Conservation (phyloP, 2,888 invertebrate genomes). For the Pardosa pseudoannulata region DNA sequence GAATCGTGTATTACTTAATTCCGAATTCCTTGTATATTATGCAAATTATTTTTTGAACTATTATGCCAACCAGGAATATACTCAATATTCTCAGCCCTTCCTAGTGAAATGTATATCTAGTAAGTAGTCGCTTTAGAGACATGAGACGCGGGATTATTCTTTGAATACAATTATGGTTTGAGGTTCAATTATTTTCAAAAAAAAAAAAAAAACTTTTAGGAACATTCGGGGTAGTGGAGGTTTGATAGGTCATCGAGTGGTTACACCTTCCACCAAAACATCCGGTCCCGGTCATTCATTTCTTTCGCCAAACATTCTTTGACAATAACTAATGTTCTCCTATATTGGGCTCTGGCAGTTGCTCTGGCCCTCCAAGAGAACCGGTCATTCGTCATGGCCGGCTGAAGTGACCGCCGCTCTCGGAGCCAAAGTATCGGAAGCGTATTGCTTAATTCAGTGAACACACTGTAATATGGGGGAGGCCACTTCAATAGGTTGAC, state of each 20-base stretch:
- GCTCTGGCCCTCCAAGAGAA: conserved; percentile 30
- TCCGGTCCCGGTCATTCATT: conserved; percentile 67
- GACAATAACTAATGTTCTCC: conserved; percentile 72
- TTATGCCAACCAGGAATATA: too few species aligned
- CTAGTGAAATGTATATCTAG: too few species aligned
- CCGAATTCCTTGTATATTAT: too few species aligned
- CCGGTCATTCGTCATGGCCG: conserved; percentile 68
- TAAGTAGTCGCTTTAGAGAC: too few species aligned
- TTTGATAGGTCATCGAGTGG: conserved; percentile 54
- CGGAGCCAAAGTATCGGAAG: conserved; percentile 65
- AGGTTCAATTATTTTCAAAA: not conserved
- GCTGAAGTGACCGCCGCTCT: conserved; percentile 64
- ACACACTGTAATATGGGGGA: conserved; percentile 68
- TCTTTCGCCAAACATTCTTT: conserved; percentile 67
- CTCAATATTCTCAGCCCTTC: too few species aligned
- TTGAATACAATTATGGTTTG: not conserved
- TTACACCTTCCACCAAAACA: conserved; percentile 61
- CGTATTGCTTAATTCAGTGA: conserved; percentile 73
- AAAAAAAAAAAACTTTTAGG: not conserved
- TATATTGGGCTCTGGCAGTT: conserved; percentile 65
- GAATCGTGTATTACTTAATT: too few species aligned
- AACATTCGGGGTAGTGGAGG: not conserved
- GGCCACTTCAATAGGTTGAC: conserved; percentile 67
- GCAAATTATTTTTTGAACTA: too few species aligned
- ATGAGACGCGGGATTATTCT: too few species aligned